Evolutionary conservation across 1,140 invertebrate species (phyloP), one percentile per base, ranked within the genome.

Genomic region (Bactericera cockerelli): DNA sequence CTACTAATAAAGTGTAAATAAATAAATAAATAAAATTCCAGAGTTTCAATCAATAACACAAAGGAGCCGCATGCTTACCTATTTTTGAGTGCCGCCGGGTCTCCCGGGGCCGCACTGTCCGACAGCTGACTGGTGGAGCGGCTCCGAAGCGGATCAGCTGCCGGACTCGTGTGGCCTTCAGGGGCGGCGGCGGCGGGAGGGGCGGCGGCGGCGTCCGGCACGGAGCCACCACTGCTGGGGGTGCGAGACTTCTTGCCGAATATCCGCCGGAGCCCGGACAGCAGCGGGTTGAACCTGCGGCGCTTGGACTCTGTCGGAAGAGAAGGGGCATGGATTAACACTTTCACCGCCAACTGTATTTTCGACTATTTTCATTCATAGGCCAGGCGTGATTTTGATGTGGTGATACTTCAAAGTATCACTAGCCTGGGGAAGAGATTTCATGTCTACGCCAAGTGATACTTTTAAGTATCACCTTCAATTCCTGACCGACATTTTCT

Each of bases 241-340:
- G 14, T 67, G 63, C 60, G 70, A 39, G 73, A 76, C 59, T 78
- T 76, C 11, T 81, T 74, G 61, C 81, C 75, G 69, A 85, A 84
- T 70, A 84, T 84, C 60, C 79, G 79, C 55, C 81, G 78, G 53
- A 85, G 69, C 0, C 81, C 81, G 16, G n/a, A n/a, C 28, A 80
- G 77, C 21, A 84, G 67, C 0, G 77, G 77, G 64, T 77, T 76
- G 66, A 83, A 83, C 42, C 81, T 74, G 13, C 80, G 74, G 49
- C 79, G 80, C 73, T 77, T 83, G 69, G 79, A 74, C 71, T 82
- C 79, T 79, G n/a, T n/a, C n/a, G n/a, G 67, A 1, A 70, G 72
- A 62, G 42, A 62, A 55, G 28, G 13, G 28, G 13, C 28, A 31
- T n/a, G n/a, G n/a, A n/a, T n/a, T n/a, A n/a, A n/a, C n/a, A n/a